Conservation (phyloP, 2,113 vertebrate species). For the Prunella himalayana region DNA sequence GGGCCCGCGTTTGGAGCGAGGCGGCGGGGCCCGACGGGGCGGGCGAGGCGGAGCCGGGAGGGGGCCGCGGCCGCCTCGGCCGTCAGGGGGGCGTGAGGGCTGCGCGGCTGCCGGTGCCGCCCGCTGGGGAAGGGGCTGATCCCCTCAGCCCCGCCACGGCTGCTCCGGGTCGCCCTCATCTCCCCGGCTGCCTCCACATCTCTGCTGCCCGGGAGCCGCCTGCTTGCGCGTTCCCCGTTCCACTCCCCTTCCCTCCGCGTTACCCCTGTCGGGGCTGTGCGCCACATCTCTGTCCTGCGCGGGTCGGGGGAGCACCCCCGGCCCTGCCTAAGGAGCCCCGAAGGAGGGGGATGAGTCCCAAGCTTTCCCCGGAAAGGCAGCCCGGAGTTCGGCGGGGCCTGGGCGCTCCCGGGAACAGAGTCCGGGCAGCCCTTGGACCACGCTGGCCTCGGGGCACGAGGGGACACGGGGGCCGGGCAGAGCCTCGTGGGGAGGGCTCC, state of each 20-base stretch:
- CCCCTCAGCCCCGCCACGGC: background rate
- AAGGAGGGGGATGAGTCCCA: background rate
- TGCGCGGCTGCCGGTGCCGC: background rate
- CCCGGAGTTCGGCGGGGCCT: background rate
- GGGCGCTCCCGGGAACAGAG: background rate
- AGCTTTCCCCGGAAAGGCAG: background rate
- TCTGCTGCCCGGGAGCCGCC: background rate
- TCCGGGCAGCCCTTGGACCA: background rate
- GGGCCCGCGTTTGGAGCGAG: slow-evolving; percentile 22
- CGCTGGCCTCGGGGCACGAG: background rate
- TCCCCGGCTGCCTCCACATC: background rate
- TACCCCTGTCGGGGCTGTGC: background rate
- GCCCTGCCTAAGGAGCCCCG: background rate
- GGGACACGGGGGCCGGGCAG: background rate
- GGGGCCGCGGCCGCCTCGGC: background rate
- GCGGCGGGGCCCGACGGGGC: background rate
- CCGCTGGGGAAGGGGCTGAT: background rate
- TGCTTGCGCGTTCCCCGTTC: background rate
- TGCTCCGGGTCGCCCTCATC: rapidly evolving
- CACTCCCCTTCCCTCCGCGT: too few species aligned
- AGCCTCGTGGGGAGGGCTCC: background rate
- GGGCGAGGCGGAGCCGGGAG: background rate
- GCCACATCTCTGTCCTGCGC: background rate
- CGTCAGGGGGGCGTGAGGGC: background rate
- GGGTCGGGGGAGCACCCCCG: rapidly evolving